Base-by-base conservation (phyloP, 2,888 invertebrate genomes). In the Stenichneumon culpator region DNA sequence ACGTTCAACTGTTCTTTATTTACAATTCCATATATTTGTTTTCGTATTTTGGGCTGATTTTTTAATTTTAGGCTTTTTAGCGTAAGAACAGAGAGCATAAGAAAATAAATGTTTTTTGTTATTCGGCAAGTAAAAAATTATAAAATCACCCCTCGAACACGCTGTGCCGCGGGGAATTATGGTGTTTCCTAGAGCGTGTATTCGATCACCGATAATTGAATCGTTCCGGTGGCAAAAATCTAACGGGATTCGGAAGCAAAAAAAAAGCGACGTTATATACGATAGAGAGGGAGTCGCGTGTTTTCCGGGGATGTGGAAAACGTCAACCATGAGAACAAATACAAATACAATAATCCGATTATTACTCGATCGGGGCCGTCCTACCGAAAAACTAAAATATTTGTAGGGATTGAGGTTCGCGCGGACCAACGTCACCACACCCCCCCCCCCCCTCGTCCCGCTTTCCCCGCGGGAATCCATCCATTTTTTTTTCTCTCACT, bases 201-300 rank as follows among this genome's bases (percentile, higher is more conserved):
- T 74, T 63, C 32, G n/a, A 74, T 74, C 60, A 74, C 25, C 60
- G n/a, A 60, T 63, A 63, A 74, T 74, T 44, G 60, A 74, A 74
- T 60, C 74, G 32, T 63, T 44, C 47, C 28, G 63, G 25, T 16
- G 32, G 4, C 14, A 25, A 57, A 74, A 63, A 63, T 74, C 47
- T 60, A 36, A 44, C 47, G 9, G 22, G 22, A 16, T 44, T 22
- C 22, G 57, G 14, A 25, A 57, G 11, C 11, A 25, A 25, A 22
- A 25, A 25, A 25, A 57, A 14, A 25, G 22, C 57, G 57, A 22
- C 25, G 57, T 14, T 22, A 4, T 57, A 57, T 57, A 57, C 14
- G 25, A 57, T 57, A 5, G 57, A 54, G 9, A 54, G 22, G 1
- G 9, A 57, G 25, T 9, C 25, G 57, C 57, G 36, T 25, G 25